Conservation (phyloP, 2,797 vertebrate species). For the Melanotaenia trifasciata region DNA sequence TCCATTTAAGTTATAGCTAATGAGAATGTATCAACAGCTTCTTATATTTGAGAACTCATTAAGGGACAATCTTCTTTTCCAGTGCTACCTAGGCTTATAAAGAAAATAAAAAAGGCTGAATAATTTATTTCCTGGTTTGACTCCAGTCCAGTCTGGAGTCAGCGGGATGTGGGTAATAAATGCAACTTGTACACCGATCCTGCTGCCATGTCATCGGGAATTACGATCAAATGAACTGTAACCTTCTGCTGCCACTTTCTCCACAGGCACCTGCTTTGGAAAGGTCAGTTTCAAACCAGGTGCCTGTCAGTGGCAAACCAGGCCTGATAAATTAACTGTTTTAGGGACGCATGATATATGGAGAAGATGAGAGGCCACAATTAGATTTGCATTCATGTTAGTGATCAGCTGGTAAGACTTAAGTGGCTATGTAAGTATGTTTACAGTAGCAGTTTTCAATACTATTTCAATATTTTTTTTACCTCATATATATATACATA, state of each 20-base stretch:
- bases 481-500: too few species aligned
- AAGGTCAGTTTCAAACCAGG: slow-evolving; percentile 38
- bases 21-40: too few species aligned
- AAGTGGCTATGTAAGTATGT: too few species aligned
- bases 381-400: too few species aligned
- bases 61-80: too few species aligned
- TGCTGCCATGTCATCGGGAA: slow-evolving; percentile 13
- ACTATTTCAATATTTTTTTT: too few species aligned
- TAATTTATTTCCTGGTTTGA: slow-evolving; percentile 1
- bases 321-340: not conserved
- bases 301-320: not conserved
- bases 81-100: too few species aligned
- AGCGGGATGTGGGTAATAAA: not conserved
- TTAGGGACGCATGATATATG: not conserved
- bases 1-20: not conserved
- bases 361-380: too few species aligned
- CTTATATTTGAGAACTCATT: too few species aligned
- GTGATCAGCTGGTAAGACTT: too few species aligned
- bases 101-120: too few species aligned
- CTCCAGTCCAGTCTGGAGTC: slow-evolving; percentile 19
- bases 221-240: slow-evolving; percentile 22
- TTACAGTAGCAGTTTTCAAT: too few species aligned
- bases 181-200: not conserved
- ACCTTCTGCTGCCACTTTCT: slow-evolving; percentile 21
- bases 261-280: slow-evolving; percentile 21